Evolutionary conservation across 2,113 vertebrate genomes (phyloP), one percentile per base, ranked within the genome.

Genomic region (Alligator sinensis): DNA sequence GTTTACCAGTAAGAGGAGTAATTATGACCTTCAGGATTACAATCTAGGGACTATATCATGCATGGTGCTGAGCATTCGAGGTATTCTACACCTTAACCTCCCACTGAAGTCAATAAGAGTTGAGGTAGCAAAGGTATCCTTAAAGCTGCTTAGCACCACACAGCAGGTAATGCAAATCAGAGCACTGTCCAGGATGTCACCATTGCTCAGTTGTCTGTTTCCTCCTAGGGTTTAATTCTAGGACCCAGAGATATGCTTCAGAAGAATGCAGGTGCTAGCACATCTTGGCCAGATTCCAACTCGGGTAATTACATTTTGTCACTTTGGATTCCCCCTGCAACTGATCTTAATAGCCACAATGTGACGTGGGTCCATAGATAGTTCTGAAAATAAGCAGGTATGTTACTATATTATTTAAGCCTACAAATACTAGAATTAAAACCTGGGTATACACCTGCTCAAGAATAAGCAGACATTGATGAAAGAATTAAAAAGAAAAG

Each of bases 401-500:
- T 22, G 74, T 57, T 90, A 60, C 34, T 88, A 1, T 76, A 68
- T 90, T 88, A 91, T 94, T 93, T 92, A 80, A 85, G 17, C 19
- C 11, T 22, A 86, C 88, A 90, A 92, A 92, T 3, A 62, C 18
- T 68, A 77, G 80, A 88, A 94, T 80, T 80, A 85, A 86, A 94
- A 88, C 74, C 38, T 13, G 86, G 47, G 7, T 34, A 1, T 70
- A 57, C 4, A 58, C 1, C 1, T 62, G 14, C 24, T 17, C 5
- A 2, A 30, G 81, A 85, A 82, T 14, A 34, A 34, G 6, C 5
- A 38, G 86, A 92, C 88, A 83, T 34, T 80, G 54, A 80, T 12
- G 25, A 58, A 95, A 95, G 24, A 89, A 66, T 25, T 77, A 58
- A 82, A 87, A 91, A 94, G 11, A 87, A 77, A 94, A 94, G 2